Conservation (phyloP, 2,888 invertebrate species). For the Drosophila crucigera region DNA sequence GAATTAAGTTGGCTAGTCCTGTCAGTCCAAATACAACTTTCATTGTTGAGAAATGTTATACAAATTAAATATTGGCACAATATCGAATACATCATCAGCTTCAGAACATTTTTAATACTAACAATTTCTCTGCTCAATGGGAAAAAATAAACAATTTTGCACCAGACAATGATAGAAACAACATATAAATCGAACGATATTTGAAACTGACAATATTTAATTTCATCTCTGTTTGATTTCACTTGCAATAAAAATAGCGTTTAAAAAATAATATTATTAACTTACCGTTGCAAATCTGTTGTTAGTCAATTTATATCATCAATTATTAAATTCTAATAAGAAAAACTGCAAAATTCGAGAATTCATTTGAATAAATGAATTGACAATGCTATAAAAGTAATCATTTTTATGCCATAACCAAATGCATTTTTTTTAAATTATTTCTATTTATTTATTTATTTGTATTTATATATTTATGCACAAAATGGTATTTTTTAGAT, state of each 20-base stretch:
- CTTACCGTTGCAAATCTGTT: background rate
- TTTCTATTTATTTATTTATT: background rate
- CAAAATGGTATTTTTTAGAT: background rate
- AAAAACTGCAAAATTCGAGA: background rate
- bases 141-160: background rate
- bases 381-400: background rate
- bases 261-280: background rate
- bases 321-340: background rate
- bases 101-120: background rate
- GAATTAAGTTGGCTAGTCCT: conserved; percentile 1
- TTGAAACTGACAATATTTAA: background rate
- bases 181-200: background rate
- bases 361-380: background rate
- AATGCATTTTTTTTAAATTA: background rate
- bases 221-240: background rate
- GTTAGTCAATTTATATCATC: background rate
- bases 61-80: conserved; percentile 3
- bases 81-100: background rate
- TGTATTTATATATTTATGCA: too few relatives aligned
- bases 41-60: conserved; percentile 8
- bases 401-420: background rate
- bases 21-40: conserved; percentile 19
- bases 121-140: background rate
- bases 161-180: background rate
- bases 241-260: background rate